Evolutionary conservation across 2,888 invertebrate species (phyloP), one percentile per base, ranked within the genome.

Genomic region (Cantharis rufa): DNA sequence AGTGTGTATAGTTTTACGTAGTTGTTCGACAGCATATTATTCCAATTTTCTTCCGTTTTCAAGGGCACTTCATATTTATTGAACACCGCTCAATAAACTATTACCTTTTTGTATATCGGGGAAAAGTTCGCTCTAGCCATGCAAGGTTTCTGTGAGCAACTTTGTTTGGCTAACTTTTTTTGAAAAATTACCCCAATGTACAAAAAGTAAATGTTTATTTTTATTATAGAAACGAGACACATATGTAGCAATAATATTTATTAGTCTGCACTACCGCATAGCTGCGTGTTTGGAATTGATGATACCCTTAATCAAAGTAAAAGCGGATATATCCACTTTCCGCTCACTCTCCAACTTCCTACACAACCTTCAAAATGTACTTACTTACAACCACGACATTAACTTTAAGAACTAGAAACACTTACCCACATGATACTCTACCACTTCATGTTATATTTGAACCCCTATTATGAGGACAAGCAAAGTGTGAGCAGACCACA

Each of bases 311-410:
- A 78, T 78, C 78, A 78, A 78, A 78, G 75, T 78, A 78, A 78
- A 75, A 78, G 77, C 78, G 78, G 78, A 78, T 75, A 78, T 78
- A 78, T 78, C 72, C 78, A 78, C 75, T 78, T 75, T 78, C 78
- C 78, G 72, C 72, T 69, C 64, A 78, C 78, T 75, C 71, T 78
- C 64, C 72, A 75, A 75, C 78, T 75, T 78, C 78, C 78, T 78
- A 66, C 74, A 75, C 72, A 69, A 72, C 70, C 78, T 69, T 48
- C 72, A 68, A 78, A 78, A 77, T 71, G 71, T 77, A 74, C 77
- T 73, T 68, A 69, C 77, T 73, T 70, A 69, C 62, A 71, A 70
- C 75, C 75, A 70, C 72, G 71, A 75, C 75, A 78, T 78, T 78
- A 78, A 71, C 74, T 77, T 73, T 69, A 70, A 71, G 71, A 74